Conservation (phyloP, 2,888 invertebrate species). For the Agelastica alni region DNA sequence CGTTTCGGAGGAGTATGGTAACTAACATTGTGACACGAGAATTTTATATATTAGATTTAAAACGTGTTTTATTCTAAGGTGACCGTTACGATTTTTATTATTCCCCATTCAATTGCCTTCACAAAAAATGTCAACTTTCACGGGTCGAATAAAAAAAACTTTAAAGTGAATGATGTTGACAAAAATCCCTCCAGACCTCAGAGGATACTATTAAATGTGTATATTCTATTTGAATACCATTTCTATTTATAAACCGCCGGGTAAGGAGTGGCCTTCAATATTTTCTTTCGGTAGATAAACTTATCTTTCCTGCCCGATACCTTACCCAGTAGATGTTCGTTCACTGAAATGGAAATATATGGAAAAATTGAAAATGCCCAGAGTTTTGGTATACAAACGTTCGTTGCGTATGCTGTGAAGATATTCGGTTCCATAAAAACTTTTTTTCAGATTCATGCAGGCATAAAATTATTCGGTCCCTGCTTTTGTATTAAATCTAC, state of each 20-base stretch:
- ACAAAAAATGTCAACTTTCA: no score
- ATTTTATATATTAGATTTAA: no score
- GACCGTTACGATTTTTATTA: no score
- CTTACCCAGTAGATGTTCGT: conserved; percentile 1
- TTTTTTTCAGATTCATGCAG: neutral
- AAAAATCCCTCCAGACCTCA: no score
- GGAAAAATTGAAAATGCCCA: neutral
- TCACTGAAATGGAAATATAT: neutral
- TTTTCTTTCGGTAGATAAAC: conserved; percentile 7
- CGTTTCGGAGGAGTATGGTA: no score
- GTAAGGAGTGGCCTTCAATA: conserved; percentile 2
- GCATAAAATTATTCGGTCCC: neutral
- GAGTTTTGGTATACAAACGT: conserved; percentile 1
- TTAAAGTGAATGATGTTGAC: no score
- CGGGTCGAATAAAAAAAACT: no score
- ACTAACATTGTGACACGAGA: no score
- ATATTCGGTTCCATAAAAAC: neutral
- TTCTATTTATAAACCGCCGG: conserved; percentile 6
- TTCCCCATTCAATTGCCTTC: no score
- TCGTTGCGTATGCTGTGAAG: neutral
- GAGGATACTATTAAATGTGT: neutral
- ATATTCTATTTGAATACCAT: conserved; percentile 1
- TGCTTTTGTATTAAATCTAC: neutral
- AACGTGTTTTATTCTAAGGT: no score
- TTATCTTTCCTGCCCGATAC: conserved; percentile 6